phyloP scores from a whole-genome alignment of 2,888 invertebrate species.

The Drosophila quinaria region DNA sequence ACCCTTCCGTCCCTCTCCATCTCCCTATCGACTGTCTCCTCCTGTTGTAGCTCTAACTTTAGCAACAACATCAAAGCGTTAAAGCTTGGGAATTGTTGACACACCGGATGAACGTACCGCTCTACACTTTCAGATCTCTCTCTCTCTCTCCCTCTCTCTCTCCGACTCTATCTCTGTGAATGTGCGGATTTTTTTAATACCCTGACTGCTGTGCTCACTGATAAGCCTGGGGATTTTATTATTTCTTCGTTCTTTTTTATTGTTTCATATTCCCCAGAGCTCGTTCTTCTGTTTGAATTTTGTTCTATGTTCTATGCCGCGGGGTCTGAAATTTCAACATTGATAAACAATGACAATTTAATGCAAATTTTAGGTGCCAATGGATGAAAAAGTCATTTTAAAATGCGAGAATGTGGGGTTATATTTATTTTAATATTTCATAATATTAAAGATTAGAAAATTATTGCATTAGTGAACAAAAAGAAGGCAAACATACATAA shows the following conservation, averaged over 20 bases:
- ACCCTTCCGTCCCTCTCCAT: neutral
- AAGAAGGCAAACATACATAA: neutral
- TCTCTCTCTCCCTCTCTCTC: neutral
- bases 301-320: constrained; percentile 48
- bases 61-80: constrained; percentile 82
- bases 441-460: no score
- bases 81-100: constrained; percentile 84
- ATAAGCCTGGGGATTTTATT: constrained; percentile 78
- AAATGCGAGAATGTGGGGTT: neutral
- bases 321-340: constrained; percentile 41
- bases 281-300: constrained; percentile 31
- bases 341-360: constrained; percentile 42
- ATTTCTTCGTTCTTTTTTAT: constrained; percentile 49
- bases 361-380: constrained; percentile 36
- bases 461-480: neutral
- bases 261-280: constrained; percentile 39
- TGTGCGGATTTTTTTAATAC: constrained; percentile 53
- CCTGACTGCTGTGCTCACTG: constrained; percentile 67
- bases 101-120: constrained; percentile 80
- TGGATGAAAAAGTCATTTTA: neutral
- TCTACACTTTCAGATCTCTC: constrained; percentile 31
- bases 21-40: constrained; percentile 12
- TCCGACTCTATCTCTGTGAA: constrained; percentile 7
- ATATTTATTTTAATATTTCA: no score
- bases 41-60: constrained; percentile 33